phyloP scores from a whole-genome alignment of 2,113 vertebrate genomes.

The Callospermophilus lateralis region DNA sequence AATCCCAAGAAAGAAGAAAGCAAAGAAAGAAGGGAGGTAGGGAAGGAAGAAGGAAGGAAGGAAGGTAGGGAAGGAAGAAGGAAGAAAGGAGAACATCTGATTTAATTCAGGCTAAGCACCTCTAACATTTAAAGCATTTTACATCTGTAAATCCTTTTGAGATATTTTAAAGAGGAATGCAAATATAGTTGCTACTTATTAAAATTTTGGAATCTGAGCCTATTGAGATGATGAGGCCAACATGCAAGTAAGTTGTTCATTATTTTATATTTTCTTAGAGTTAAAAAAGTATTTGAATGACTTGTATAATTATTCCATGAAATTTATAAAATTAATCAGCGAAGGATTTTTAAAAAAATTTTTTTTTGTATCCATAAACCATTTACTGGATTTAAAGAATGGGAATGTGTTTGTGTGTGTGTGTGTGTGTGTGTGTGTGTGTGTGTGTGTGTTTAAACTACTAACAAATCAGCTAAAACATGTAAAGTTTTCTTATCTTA shows the following conservation, averaged over 20 bases:
- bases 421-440: neutral
- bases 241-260: neutral
- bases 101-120: neutral
- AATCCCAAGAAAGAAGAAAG: too few relatives aligned
- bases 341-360: neutral
- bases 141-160: neutral
- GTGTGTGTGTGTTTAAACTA: neutral
- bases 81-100: neutral
- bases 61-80: too few relatives aligned
- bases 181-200: neutral
- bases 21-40: too few relatives aligned
- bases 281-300: neutral
- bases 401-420: neutral
- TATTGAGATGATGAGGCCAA: neutral
- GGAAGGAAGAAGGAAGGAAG: too few relatives aligned
- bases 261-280: neutral
- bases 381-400: neutral
- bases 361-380: neutral
- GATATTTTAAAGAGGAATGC: neutral
- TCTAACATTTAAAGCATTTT: neutral
- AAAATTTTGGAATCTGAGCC: neutral
- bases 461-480: neutral
- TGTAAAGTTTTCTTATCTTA: neutral
- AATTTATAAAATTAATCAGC: slow-evolving; percentile 7
- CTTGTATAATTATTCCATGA: neutral